Percentiles rank a stretch among this genome's conserved stretches.
These are phyloP conservation scores for Apteryx owenii DNA, from an alignment of 2,113 vertebrate species.

Conservation along the genomic window DNA sequence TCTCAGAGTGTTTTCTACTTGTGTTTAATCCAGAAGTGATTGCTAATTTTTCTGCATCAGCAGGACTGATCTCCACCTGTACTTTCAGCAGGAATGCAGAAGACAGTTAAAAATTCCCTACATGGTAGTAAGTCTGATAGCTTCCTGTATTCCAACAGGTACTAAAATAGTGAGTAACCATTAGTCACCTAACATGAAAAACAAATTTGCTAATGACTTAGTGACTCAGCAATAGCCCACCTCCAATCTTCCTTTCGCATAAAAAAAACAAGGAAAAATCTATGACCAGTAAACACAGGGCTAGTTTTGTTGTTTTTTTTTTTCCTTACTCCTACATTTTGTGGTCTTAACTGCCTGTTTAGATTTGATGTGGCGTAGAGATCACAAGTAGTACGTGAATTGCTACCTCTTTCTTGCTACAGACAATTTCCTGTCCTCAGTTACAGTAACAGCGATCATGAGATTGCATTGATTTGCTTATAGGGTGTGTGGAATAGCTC, in stretches of 20 bases:
- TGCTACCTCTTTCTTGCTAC: not conserved
- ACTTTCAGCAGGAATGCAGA: not conserved
- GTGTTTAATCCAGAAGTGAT: not conserved
- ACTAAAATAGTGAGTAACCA: not conserved
- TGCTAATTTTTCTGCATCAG: not conserved
- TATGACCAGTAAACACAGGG: not conserved
- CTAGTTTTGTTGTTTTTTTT: rapidly evolving
- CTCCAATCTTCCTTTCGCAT: not conserved
- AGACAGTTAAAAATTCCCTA: not conserved
- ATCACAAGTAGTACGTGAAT: not conserved
- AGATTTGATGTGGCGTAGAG: not conserved
- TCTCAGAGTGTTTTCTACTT: not conserved
- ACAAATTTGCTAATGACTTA: not conserved
- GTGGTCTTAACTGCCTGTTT: not conserved
- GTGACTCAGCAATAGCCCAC: not conserved
- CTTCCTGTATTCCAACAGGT: not conserved
- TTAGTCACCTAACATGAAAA: not conserved
- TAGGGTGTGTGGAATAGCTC: not conserved
- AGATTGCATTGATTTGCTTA: not conserved
- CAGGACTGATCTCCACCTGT: not conserved
- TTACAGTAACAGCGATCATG: not conserved
- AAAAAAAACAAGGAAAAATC: not conserved
- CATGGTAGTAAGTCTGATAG: not conserved
- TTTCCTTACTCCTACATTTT: rapidly evolving
- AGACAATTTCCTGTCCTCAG: not conserved